A percentile compares a stretch with the other conserved stretches of the same genome.
Evolutionary conservation across 1,140 invertebrate species (phyloP).

Genomic region (Drosophila asahinai): DNA sequence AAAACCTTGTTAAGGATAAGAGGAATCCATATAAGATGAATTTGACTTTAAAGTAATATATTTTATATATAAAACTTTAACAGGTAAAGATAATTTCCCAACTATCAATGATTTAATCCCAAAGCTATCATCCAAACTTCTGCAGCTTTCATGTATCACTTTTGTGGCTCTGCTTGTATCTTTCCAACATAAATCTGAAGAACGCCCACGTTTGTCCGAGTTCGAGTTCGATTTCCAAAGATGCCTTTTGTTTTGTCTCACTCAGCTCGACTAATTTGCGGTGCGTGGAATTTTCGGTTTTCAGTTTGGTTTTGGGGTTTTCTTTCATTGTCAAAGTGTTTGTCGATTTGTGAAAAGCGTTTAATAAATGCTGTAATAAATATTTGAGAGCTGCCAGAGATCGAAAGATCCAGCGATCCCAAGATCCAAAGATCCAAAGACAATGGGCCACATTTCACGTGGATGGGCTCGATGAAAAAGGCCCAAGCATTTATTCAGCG

Average conservation of each 20-base stretch:
- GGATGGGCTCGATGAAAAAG: conserved; percentile 61
- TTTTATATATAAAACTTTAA: background rate
- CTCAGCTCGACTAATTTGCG: conserved; percentile 64
- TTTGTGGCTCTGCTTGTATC: conserved; percentile 20
- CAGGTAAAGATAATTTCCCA: no score
- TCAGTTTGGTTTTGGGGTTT: conserved; percentile 24
- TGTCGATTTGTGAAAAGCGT: conserved; percentile 71
- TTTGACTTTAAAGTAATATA: rapidly evolving
- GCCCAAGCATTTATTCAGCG: conserved; percentile 41
- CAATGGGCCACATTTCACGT: conserved; percentile 75
- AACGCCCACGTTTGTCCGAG: conserved; percentile 67
- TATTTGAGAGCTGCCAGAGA: conserved; percentile 55
- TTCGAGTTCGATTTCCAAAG: conserved; percentile 24
- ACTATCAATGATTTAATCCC: conserved; percentile 53
- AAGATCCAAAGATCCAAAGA: conserved; percentile 17
- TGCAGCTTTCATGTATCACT: conserved; percentile 24
- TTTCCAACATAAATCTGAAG: conserved; percentile 73
- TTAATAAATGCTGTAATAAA: conserved; percentile 78
- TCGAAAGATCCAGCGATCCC: no score
- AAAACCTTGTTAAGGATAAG: no score
- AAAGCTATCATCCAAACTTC: conserved; percentile 5
- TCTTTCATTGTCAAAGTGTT: conserved; percentile 48
- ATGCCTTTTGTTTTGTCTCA: conserved; percentile 44
- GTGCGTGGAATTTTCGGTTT: conserved; percentile 76
- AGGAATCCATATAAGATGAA: background rate